A percentile compares a stretch with the other conserved stretches of the same genome.
phyloP scores from a whole-genome alignment of 2,113 vertebrate genomes.

The Microtus richardsoni region DNA sequence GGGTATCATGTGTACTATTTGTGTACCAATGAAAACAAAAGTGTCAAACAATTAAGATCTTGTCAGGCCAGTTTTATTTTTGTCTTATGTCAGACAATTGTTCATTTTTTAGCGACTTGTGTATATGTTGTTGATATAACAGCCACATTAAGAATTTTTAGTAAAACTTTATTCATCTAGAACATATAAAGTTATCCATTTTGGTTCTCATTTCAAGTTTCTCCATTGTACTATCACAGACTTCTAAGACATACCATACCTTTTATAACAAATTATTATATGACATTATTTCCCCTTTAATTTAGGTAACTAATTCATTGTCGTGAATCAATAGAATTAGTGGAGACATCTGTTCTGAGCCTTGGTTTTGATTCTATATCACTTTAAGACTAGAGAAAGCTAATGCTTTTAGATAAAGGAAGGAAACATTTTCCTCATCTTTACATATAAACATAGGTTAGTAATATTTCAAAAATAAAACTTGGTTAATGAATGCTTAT shows the following conservation, averaged over 20 bases:
- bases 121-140: neutral
- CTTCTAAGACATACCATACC: neutral
- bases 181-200: neutral
- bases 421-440: fast-evolving
- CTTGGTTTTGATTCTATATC: neutral
- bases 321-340: slow-evolving; percentile 47
- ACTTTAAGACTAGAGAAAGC: neutral
- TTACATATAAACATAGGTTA: neutral
- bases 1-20: neutral
- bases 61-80: neutral
- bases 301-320: slow-evolving; percentile 39
- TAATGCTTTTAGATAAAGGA: neutral
- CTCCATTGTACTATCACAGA: slow-evolving; percentile 40
- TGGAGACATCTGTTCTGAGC: neutral
- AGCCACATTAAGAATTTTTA: neutral
- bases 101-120: neutral
- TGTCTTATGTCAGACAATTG: neutral
- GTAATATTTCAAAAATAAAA: neutral
- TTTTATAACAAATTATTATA: slow-evolving; percentile 46
- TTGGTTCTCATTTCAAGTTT: slow-evolving; percentile 12
- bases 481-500: neutral
- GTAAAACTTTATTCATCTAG: neutral
- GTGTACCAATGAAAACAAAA: neutral
- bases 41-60: neutral
- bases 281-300: neutral